These are phyloP conservation scores for Propithecus deckenii DNA, from an alignment of 2,797 vertebrate genomes.

Conservation along the genomic window DNA sequence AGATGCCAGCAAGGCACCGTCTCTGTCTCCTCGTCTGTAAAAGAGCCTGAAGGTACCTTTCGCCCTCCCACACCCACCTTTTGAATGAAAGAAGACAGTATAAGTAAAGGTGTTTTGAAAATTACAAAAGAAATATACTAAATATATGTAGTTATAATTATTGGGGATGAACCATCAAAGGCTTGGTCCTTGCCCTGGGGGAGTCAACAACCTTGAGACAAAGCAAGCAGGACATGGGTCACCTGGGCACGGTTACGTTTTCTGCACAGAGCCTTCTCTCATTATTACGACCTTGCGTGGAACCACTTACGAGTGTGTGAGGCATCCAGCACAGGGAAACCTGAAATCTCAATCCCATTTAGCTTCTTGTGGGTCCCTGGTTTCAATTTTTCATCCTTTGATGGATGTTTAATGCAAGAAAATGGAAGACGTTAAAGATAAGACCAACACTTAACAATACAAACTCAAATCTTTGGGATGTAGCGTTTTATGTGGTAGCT, in stretches of 20 bases:
- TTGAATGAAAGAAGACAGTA: background rate
- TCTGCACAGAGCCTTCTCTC: background rate
- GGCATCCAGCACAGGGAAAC: background rate
- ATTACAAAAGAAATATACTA: background rate
- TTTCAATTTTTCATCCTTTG: background rate
- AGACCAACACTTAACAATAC: background rate
- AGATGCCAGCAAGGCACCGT: fast-evolving
- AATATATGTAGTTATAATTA: background rate
- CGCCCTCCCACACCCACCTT: background rate
- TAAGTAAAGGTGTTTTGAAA: background rate
- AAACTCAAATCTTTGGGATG: fast-evolving
- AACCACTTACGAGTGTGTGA: background rate
- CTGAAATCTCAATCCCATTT: background rate
- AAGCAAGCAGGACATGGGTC: background rate
- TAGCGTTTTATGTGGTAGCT: background rate
- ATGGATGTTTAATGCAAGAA: background rate
- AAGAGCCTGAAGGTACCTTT: background rate
- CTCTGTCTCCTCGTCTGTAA: background rate
- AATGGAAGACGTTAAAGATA: background rate
- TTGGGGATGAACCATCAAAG: background rate
- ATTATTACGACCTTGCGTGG: background rate
- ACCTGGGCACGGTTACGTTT: background rate
- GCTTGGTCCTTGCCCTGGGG: background rate
- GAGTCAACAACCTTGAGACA: background rate
- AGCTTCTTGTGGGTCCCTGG: background rate